These are phyloP conservation scores for Dryobotodes eremita DNA, from an alignment of 2,888 invertebrate species.

Conservation along the genomic window DNA sequence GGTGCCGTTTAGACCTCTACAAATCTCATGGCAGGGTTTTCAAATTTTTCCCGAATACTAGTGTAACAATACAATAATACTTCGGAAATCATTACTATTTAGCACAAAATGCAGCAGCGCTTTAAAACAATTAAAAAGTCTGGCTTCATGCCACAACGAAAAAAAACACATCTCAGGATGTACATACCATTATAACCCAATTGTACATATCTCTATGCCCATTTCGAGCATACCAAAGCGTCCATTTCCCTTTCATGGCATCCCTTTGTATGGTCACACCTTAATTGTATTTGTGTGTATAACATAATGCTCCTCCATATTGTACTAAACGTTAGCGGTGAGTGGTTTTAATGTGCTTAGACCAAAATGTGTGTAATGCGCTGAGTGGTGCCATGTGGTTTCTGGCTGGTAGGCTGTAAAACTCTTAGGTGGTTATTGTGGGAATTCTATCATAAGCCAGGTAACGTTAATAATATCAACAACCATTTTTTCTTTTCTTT, in stretches of 20 bases:
- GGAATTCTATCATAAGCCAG: neutral
- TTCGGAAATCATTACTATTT: conserved; percentile 2
- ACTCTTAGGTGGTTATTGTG: conserved; percentile 5
- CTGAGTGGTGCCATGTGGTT: conserved; percentile 36
- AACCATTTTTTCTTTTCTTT: no score
- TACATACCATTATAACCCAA: neutral
- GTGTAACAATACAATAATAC: neutral
- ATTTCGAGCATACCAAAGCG: neutral
- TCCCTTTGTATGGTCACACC: conserved; percentile 1
- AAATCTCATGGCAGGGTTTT: no score
- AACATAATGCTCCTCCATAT: conserved; percentile 22
- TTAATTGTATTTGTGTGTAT: conserved; percentile 48
- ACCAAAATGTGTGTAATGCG: conserved; percentile 45
- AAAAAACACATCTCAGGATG: neutral
- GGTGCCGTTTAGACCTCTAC: no score
- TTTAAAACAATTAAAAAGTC: neutral
- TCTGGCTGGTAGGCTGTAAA: neutral
- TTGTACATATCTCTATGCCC: conserved; percentile 8
- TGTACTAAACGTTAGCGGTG: conserved; percentile 37
- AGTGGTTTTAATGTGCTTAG: conserved; percentile 52
- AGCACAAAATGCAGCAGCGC: neutral
- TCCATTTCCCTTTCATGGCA: conserved; percentile 3
- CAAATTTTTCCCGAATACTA: neutral
- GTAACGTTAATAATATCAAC: neutral
- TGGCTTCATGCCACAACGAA: conserved; percentile 12